These are phyloP conservation scores for Lissonota sp. DNA, from an alignment of 2,888 invertebrate species.

Conservation along the genomic window DNA sequence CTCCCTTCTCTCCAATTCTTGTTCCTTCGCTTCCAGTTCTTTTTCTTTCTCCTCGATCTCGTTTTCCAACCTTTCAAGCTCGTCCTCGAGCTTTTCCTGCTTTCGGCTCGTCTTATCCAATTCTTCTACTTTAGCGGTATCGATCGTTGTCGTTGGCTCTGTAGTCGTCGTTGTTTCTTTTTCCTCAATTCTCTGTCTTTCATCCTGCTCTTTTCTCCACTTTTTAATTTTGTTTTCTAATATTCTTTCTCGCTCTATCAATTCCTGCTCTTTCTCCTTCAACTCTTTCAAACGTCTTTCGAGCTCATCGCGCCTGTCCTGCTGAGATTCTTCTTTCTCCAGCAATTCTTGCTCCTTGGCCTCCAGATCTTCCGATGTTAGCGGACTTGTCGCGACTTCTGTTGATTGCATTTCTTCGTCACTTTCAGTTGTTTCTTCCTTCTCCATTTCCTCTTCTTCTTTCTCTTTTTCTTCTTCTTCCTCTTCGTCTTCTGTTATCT, in stretches of 20 bases:
- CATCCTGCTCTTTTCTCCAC: constrained; percentile 20
- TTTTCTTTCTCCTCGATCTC: constrained; percentile 47
- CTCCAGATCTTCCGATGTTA: constrained; percentile 46
- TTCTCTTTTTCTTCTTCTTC: not conserved
- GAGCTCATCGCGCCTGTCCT: constrained; percentile 13
- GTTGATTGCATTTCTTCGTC: constrained; percentile 10
- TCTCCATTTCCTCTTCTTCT: constrained; percentile 1
- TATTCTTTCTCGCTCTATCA: constrained; percentile 22
- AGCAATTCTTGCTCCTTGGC: constrained; percentile 52
- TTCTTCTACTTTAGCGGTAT: constrained; percentile 34
- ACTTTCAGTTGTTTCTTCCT: not conserved
- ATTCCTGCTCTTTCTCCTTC: constrained; percentile 32
- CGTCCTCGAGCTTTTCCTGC: constrained; percentile 53
- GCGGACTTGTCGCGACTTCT: not conserved
- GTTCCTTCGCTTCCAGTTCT: constrained; percentile 61
- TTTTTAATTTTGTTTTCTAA: constrained; percentile 12
- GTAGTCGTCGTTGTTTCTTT: constrained; percentile 5
- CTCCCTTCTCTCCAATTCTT: constrained; percentile 51
- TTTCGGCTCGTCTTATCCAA: constrained; percentile 40
- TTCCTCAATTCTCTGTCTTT: constrained; percentile 17
- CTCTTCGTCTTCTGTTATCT: not conserved
- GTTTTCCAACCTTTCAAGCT: constrained; percentile 62
- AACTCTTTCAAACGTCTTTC: constrained; percentile 35
- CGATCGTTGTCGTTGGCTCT: constrained; percentile 33
- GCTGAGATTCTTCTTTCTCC: constrained; percentile 42